phyloP scores from a whole-genome alignment of 2,888 invertebrate genomes.

The Biston stratarius region DNA sequence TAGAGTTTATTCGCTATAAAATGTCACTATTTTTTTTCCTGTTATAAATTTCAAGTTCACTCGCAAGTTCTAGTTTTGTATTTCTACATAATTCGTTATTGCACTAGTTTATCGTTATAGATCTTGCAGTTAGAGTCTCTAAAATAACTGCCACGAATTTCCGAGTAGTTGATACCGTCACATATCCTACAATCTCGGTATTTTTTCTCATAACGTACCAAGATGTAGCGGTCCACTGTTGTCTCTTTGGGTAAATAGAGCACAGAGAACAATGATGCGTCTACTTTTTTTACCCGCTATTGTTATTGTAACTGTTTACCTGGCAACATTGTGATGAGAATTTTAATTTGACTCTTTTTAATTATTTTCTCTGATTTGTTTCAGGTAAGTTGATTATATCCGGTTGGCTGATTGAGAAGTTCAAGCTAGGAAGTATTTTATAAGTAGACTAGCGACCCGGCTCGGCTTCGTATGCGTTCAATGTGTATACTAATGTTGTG shows the following conservation, averaged over 20 bases:
- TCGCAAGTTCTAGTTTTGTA: not conserved
- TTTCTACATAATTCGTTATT: not conserved
- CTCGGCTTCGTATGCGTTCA: too few species aligned
- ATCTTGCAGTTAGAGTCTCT: constrained; percentile 29
- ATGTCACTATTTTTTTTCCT: not conserved
- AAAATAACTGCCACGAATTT: constrained; percentile 28
- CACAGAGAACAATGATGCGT: constrained; percentile 79
- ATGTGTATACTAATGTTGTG: too few species aligned
- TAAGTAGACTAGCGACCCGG: not conserved
- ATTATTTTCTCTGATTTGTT: constrained; percentile 51
- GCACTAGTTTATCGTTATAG: constrained; percentile 15
- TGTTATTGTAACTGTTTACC: constrained; percentile 64
- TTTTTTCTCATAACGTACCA: constrained; percentile 40
- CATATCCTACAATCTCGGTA: constrained; percentile 32
- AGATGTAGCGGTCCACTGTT: constrained; percentile 41
- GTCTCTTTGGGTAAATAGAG: constrained; percentile 75
- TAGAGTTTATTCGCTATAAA: not conserved
- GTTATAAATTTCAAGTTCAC: not conserved
- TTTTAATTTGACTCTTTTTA: constrained; percentile 48
- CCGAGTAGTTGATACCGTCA: constrained; percentile 21
- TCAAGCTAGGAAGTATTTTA: constrained; percentile 4
- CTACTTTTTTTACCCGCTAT: constrained; percentile 57
- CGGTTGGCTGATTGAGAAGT: constrained; percentile 4
- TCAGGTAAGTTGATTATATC: constrained; percentile 53
- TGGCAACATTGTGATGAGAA: constrained; percentile 57